Evolutionary conservation across 2,888 invertebrate species (phyloP).

Genomic region (Volucella inanis): DNA sequence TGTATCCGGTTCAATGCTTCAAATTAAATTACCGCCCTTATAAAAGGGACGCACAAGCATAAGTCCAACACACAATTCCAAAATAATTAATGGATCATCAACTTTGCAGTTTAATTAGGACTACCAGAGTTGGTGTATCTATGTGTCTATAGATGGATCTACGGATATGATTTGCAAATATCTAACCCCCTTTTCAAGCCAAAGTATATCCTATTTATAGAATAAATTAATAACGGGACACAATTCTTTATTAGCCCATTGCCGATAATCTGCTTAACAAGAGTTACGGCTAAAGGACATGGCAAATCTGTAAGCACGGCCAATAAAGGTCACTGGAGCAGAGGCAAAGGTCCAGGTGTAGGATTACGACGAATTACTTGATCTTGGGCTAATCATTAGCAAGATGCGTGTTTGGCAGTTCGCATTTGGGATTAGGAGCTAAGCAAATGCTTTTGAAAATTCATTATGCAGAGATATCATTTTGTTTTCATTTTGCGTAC

Average conservation of each 20-base stretch:
- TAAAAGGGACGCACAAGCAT: not conserved
- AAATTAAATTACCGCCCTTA: constrained; percentile 34
- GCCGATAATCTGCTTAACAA: constrained; percentile 34
- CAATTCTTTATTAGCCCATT: constrained; percentile 41
- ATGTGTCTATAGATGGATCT: too few relatives aligned
- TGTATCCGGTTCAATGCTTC: not conserved
- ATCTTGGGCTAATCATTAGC: constrained; percentile 51
- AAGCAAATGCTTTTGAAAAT: constrained; percentile 46
- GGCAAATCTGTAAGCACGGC: not conserved
- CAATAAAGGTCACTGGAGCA: constrained; percentile 8
- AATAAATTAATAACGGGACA: constrained; percentile 51
- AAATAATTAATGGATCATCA: constrained; percentile 52
- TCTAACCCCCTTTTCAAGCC: not conserved
- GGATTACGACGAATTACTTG: constrained; percentile 54
- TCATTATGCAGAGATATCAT: constrained; percentile 40
- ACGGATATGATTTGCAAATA: too few relatives aligned
- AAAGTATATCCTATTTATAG: constrained; percentile 51
- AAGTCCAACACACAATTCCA: constrained; percentile 26
- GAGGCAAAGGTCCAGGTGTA: not conserved
- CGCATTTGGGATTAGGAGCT: constrained; percentile 49
- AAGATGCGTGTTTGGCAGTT: constrained; percentile 57
- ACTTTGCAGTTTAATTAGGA: constrained; percentile 24
- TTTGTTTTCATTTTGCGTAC: not conserved
- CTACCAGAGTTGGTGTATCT: too few relatives aligned
- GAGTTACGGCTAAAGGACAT: not conserved